Conservation (phyloP, 2,113 vertebrate genomes). For the Gymnobelideus leadbeateri region DNA sequence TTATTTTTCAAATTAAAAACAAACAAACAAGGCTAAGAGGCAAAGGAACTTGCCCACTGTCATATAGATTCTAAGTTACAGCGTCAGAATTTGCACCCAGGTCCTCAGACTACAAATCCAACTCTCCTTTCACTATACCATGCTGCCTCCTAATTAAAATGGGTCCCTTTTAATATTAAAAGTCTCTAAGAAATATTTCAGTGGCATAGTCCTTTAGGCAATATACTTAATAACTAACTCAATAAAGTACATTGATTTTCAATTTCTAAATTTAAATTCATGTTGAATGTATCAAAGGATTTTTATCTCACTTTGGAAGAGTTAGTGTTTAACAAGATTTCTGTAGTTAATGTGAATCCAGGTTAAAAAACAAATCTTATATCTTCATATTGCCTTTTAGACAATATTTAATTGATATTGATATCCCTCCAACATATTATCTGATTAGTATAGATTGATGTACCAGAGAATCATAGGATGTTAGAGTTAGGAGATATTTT, state of each 20-base stretch:
- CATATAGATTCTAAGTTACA: no score
- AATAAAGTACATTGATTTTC: background rate
- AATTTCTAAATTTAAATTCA: constrained; percentile 13
- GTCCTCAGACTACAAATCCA: no score
- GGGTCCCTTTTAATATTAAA: background rate
- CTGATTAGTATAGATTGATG: background rate
- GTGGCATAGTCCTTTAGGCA: constrained; percentile 1
- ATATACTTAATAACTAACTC: background rate
- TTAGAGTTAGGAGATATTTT: no score
- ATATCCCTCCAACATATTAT: background rate
- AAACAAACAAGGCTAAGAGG: no score
- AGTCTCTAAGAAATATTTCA: background rate
- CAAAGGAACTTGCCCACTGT: no score
- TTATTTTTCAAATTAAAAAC: no score
- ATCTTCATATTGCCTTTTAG: constrained; percentile 5
- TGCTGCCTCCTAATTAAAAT: background rate
- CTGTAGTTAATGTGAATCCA: background rate
- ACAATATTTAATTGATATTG: background rate
- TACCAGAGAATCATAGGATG: no score
- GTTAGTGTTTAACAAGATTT: background rate
- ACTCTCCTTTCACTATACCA: no score
- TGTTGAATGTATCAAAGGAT: constrained; percentile 3
- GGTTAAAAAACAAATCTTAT: background rate
- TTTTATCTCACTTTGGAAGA: constrained; percentile 10
- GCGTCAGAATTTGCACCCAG: no score